Conservation (phyloP, 2,888 invertebrate genomes). For the Ichneumon xanthorius region DNA sequence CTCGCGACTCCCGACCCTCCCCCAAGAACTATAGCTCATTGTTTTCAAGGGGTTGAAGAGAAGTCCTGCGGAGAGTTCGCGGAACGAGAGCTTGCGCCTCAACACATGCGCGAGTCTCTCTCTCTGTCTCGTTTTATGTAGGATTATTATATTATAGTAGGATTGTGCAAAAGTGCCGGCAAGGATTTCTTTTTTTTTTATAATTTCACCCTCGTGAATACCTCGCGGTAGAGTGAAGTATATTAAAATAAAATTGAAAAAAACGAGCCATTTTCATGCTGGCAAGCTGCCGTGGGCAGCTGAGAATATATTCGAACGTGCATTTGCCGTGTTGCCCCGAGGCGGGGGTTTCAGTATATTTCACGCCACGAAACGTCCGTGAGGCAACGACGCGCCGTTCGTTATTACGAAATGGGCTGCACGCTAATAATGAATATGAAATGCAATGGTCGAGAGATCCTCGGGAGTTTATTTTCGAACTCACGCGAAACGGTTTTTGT, state of each 20-base stretch:
- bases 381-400: conserved; percentile 68
- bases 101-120: conserved; percentile 3
- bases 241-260: conserved; percentile 35
- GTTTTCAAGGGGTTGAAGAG: not conserved
- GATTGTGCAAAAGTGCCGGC: conserved; percentile 31
- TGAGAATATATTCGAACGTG: conserved; percentile 34
- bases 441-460: conserved; percentile 62
- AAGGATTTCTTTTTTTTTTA: conserved; percentile 29
- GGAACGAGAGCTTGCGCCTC: not conserved
- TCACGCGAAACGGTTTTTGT: not conserved
- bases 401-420: conserved; percentile 75
- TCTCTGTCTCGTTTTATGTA: conserved; percentile 34
- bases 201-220: conserved; percentile 18
- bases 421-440: conserved; percentile 77
- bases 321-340: conserved; percentile 32
- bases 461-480: conserved; percentile 10
- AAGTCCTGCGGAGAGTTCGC: conserved; percentile 2
- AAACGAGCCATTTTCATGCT: conserved; percentile 44
- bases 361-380: conserved; percentile 61
- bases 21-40: conserved; percentile 29
- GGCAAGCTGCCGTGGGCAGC: conserved; percentile 37
- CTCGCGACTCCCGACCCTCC: conserved; percentile 49
- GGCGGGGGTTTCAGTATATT: conserved; percentile 51
- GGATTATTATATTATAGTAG: not conserved
- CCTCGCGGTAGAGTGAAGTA: conserved; percentile 18